phyloP scores from a whole-genome alignment of 2,797 vertebrate species.

The Syncerus caffer region DNA sequence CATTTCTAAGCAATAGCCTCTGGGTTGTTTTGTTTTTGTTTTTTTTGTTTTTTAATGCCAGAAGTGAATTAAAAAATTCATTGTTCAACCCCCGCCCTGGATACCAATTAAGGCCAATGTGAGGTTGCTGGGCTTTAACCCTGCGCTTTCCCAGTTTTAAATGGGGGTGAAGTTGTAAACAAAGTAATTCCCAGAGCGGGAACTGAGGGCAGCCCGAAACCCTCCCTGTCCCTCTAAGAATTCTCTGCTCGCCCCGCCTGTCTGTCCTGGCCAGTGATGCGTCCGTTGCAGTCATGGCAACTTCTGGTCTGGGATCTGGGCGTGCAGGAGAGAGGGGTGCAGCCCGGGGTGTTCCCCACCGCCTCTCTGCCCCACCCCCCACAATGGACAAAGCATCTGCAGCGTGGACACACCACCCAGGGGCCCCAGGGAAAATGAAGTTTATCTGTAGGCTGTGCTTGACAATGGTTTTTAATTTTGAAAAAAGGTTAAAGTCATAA shows the following conservation, averaged over 20 bases:
- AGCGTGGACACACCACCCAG: rapidly evolving
- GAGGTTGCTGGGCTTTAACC: background rate
- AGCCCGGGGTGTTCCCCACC: background rate
- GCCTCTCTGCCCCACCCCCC: background rate
- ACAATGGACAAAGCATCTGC: rapidly evolving
- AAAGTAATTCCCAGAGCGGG: background rate
- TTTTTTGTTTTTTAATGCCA: background rate
- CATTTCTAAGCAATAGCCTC: background rate
- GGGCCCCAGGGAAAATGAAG: background rate
- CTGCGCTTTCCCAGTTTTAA: background rate
- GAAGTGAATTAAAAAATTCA: background rate
- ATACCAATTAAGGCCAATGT: background rate
- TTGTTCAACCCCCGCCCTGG: background rate
- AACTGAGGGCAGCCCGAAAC: background rate
- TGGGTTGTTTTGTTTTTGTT: background rate
- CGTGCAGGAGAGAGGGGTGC: background rate
- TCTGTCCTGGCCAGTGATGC: background rate
- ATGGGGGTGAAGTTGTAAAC: background rate
- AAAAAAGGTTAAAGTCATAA: rapidly evolving
- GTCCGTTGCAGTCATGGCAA: background rate
- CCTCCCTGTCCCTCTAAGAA: background rate
- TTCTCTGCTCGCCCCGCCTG: background rate
- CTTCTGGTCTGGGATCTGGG: background rate
- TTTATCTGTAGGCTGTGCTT: background rate
- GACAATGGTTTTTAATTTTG: background rate